A percentile compares a stretch with the other conserved stretches of the same genome.
phyloP scores from a whole-genome alignment of 2,888 invertebrate genomes.

The Mythimna impura region DNA sequence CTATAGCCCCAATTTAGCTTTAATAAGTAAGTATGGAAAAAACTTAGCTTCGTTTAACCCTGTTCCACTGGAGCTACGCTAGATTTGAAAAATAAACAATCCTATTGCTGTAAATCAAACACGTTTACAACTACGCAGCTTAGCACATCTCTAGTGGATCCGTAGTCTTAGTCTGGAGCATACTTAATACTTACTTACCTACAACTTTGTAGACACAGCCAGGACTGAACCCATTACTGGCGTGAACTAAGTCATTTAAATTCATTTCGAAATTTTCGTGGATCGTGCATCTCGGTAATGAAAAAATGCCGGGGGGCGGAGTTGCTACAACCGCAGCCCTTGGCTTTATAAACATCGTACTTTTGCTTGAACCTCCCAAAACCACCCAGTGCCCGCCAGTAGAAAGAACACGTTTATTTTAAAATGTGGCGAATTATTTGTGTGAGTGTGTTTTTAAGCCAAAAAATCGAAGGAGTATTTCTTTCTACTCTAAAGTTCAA shows the following conservation, averaged over 20 bases:
- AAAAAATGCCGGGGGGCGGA: slow-evolving; percentile 77
- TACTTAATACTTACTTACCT: background rate
- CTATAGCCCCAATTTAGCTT: too few species aligned
- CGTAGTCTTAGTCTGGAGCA: background rate
- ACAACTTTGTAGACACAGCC: slow-evolving; percentile 29
- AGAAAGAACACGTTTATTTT: slow-evolving; percentile 60
- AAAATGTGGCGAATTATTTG: slow-evolving; percentile 82
- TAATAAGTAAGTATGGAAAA: too few species aligned
- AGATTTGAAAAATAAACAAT: too few species aligned
- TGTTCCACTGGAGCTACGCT: too few species aligned
- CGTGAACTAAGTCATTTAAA: slow-evolving; percentile 59
- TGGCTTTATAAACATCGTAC: slow-evolving; percentile 78
- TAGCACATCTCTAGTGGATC: background rate
- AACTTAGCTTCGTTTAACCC: too few species aligned
- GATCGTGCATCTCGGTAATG: slow-evolving; percentile 83
- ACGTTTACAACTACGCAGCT: background rate
- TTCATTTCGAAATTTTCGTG: slow-evolving; percentile 78
- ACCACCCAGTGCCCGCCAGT: slow-evolving; percentile 65
- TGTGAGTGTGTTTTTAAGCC: slow-evolving; percentile 70
- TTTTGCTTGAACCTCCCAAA: slow-evolving; percentile 70
- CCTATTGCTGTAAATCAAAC: too few species aligned
- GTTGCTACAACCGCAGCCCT: slow-evolving; percentile 77
- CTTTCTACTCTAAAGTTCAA: background rate
- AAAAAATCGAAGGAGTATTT: background rate
- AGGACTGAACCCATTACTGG: slow-evolving; percentile 43